Evolutionary conservation across 2,113 vertebrate genomes (phyloP).

Genomic region (Numenius arquata): DNA sequence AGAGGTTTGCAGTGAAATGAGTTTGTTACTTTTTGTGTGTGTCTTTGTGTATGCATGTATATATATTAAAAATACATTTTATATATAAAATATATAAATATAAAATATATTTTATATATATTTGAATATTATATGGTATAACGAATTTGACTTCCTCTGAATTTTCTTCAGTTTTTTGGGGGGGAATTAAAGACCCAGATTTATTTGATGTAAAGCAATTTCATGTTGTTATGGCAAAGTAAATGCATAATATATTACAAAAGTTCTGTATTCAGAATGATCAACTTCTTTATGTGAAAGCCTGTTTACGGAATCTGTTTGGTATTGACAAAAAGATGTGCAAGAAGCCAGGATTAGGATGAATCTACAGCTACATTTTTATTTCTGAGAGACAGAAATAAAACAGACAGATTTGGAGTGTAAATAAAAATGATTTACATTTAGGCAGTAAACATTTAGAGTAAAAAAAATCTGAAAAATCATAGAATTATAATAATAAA

Average conservation of each 20-base stretch:
- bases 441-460: background rate
- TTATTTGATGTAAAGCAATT: background rate
- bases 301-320: background rate
- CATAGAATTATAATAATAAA: background rate
- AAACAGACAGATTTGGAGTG: too few relatives aligned
- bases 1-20: background rate
- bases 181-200: background rate
- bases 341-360: background rate
- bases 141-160: background rate
- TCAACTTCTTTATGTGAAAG: background rate
- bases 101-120: background rate
- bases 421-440: background rate
- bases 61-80: background rate
- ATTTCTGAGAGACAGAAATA: background rate
- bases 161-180: background rate
- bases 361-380: background rate
- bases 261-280: background rate
- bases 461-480: background rate
- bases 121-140: background rate
- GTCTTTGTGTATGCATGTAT: background rate
- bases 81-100: background rate
- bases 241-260: background rate
- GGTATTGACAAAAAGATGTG: background rate
- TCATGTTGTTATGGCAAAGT: background rate
- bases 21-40: background rate